A percentile compares a stretch with the other conserved stretches of the same genome.
phyloP scores from a whole-genome alignment of 1,140 invertebrate genomes.

The Phymorhynchus buccinoides region DNA sequence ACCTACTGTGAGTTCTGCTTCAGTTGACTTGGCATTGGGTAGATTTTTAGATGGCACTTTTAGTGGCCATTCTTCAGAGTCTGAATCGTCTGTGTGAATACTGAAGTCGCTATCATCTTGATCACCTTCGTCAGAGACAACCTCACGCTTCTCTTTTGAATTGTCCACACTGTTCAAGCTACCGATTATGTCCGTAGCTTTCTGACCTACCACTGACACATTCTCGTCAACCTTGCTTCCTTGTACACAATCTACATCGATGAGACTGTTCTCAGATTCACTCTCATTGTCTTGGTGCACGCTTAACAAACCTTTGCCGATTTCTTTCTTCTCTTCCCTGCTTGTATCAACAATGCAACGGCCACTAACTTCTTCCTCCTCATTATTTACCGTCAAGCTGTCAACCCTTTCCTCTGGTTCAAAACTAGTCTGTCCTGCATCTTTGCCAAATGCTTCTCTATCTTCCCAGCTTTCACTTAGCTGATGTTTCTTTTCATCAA shows the following conservation, averaged over 20 bases:
- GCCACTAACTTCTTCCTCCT: no score
- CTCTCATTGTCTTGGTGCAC: not conserved
- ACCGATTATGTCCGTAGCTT: not conserved
- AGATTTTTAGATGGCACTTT: not conserved
- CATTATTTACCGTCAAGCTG: no score
- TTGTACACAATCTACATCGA: not conserved
- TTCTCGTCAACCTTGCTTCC: not conserved
- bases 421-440: no score
- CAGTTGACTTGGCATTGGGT: not conserved
- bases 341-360: not conserved
- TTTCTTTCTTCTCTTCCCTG: not conserved
- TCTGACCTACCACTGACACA: not conserved
- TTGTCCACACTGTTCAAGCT: not conserved
- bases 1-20: not conserved
- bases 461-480: no score
- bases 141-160: not conserved
- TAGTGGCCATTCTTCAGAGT: not conserved
- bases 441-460: no score
- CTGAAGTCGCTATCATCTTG: not conserved
- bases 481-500: no score
- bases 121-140: not conserved
- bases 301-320: not conserved
- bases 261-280: not conserved
- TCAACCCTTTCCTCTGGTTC: no score
- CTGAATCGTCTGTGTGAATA: not conserved